Evolutionary conservation across 2,888 invertebrate species (phyloP).

Genomic region (Anorthoa munda): DNA sequence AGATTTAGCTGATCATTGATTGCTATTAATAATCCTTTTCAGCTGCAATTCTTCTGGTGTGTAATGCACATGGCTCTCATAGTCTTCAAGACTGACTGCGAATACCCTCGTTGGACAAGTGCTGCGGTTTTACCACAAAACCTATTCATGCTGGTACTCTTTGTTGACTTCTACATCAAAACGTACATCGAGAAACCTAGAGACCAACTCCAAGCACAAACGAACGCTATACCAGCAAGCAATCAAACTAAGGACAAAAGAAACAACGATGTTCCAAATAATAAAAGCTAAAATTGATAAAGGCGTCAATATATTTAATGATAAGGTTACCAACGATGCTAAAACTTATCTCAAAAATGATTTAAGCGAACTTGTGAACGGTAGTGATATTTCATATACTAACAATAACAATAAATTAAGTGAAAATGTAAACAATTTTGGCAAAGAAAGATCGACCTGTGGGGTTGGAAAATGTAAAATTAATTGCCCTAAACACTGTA

Average conservation of each 20-base stretch:
- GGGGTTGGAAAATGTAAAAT: conserved; percentile 31
- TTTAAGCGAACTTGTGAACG: conserved; percentile 36
- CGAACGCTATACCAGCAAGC: not conserved
- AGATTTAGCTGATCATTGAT: too few species aligned
- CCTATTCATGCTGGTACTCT: conserved; percentile 92
- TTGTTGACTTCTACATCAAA: conserved; percentile 93
- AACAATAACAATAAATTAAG: conserved; percentile 16
- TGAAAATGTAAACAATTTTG: conserved; percentile 23
- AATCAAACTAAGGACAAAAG: conserved; percentile 16
- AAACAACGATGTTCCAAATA: conserved; percentile 6
- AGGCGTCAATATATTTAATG: not conserved
- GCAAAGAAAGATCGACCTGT: conserved; percentile 28
- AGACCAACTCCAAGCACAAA: conserved; percentile 22
- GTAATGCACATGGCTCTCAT: conserved; percentile 89
- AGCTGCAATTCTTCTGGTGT: conserved; percentile 92
- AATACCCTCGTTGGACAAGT: conserved; percentile 90
- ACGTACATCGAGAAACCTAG: conserved; percentile 88
- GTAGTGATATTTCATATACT: conserved; percentile 10
- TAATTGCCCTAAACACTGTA: conserved; percentile 32
- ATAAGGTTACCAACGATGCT: not conserved
- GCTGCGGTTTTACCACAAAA: conserved; percentile 92
- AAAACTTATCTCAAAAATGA: conserved; percentile 36
- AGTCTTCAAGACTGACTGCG: conserved; percentile 89
- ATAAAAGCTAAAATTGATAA: conserved; percentile 25
- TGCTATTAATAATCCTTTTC: conserved; percentile 69